phyloP scores from a whole-genome alignment of 2,113 vertebrate genomes.

The Phoenicopterus ruber region DNA sequence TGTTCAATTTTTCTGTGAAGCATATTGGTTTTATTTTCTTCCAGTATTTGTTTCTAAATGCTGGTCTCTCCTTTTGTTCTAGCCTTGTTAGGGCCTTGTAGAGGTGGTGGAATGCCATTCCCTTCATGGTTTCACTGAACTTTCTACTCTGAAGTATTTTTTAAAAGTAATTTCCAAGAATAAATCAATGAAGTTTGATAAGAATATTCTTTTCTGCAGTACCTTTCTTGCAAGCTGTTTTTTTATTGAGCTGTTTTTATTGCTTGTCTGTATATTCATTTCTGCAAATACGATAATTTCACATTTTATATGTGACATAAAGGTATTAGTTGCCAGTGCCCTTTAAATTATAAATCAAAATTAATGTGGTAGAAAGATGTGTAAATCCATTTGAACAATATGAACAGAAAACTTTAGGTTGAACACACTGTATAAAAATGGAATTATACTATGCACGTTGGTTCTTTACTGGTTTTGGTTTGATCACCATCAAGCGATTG shows the following conservation, averaged over 20 bases:
- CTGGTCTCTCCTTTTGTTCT: neutral
- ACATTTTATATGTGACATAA: neutral
- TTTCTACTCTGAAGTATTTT: neutral
- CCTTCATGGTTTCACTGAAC: neutral
- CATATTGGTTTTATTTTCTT: neutral
- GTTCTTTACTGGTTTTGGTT: neutral
- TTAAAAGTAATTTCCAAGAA: neutral
- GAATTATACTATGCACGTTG: neutral
- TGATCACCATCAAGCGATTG: neutral
- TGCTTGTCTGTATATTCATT: neutral
- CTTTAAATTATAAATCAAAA: neutral
- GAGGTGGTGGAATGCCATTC: neutral
- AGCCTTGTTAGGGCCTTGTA: neutral
- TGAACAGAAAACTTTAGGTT: neutral
- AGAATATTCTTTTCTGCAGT: neutral
- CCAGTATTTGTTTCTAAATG: neutral
- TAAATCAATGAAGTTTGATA: neutral
- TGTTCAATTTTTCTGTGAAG: neutral
- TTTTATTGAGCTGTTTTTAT: neutral
- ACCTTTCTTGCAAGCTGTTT: neutral
- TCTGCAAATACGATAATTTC: neutral
- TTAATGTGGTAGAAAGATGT: neutral
- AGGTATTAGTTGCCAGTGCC: neutral
- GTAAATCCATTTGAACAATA: neutral
- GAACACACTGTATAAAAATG: neutral